phyloP scores from a whole-genome alignment of 2,797 vertebrate species.

The Arnoldichthys spilopterus region DNA sequence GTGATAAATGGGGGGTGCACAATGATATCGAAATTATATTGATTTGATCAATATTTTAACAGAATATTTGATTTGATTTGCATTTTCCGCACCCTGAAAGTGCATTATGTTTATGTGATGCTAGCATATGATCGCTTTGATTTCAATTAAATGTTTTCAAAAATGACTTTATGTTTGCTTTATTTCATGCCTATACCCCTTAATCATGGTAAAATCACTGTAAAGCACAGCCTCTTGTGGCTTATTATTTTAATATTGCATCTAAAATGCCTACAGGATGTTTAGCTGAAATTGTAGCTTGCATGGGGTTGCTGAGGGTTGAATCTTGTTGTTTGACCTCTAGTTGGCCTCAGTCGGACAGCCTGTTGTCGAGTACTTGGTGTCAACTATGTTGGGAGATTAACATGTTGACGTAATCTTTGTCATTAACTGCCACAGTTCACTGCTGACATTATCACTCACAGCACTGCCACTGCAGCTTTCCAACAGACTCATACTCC shows the following conservation, averaged over 20 bases:
- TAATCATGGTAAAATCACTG: not conserved
- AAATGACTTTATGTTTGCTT: too few species aligned
- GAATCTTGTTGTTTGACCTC: conserved; percentile 17
- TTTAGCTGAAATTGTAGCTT: not conserved
- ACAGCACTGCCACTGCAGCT: conserved; percentile 15
- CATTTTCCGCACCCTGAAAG: too few species aligned
- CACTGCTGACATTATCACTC: not conserved
- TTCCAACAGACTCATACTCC: not conserved
- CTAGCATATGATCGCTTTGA: too few species aligned
- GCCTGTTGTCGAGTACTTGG: not conserved
- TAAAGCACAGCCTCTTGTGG: not conserved
- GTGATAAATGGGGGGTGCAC: too few species aligned
- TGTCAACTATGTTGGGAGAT: not conserved
- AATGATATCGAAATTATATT: too few species aligned
- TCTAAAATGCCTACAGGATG: not conserved
- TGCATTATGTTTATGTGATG: too few species aligned
- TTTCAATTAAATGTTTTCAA: too few species aligned
- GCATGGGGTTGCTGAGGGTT: not conserved
- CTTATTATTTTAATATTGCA: too few species aligned
- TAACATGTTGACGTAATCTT: conserved; percentile 4
- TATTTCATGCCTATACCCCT: not conserved
- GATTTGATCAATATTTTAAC: too few species aligned
- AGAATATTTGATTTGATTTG: too few species aligned
- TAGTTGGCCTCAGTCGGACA: conserved; percentile 28
- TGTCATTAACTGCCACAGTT: not conserved